Evolutionary conservation across 2,113 vertebrate species (phyloP).

Genomic region (Oncorhynchus mykiss): DNA sequence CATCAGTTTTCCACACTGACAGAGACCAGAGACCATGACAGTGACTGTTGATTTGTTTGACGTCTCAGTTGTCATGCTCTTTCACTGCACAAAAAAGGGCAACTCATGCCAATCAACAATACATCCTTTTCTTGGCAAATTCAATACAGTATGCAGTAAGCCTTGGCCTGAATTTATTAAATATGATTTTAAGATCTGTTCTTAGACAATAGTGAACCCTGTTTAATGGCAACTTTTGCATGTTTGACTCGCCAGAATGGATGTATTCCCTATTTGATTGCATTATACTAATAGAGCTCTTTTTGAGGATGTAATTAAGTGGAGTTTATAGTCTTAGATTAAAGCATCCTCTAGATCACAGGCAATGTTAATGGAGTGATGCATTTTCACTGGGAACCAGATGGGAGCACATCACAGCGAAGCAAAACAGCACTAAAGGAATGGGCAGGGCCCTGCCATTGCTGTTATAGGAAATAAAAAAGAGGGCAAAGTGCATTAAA

Average conservation of each 20-base stretch:
- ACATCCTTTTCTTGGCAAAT: slow-evolving; percentile 31
- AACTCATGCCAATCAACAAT: slow-evolving; percentile 32
- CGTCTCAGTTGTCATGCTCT: slow-evolving; percentile 46
- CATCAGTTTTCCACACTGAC: slow-evolving; percentile 53
- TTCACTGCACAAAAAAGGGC: slow-evolving; percentile 32
- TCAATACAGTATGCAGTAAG: slow-evolving; percentile 20
- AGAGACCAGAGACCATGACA: slow-evolving; percentile 35
- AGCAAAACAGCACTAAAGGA: slow-evolving; percentile 61
- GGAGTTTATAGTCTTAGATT: slow-evolving; percentile 80
- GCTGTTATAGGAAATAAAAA: neutral
- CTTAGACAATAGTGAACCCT: slow-evolving; percentile 55
- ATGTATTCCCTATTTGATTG: slow-evolving; percentile 67
- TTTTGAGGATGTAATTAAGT: slow-evolving; percentile 79
- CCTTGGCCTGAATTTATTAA: slow-evolving; percentile 15
- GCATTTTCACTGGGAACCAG: slow-evolving; percentile 76
- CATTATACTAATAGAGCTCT: slow-evolving; percentile 71
- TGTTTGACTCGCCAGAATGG: slow-evolving; percentile 64
- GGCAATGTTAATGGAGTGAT: slow-evolving; percentile 77
- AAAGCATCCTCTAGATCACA: slow-evolving; percentile 79
- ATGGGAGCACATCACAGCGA: slow-evolving; percentile 72
- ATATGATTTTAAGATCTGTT: slow-evolving; percentile 36
- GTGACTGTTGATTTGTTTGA: slow-evolving; percentile 31
- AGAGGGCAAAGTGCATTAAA: neutral
- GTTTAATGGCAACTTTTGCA: slow-evolving; percentile 54
- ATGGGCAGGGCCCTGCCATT: slow-evolving; percentile 27